Evolutionary conservation across 2,888 invertebrate genomes (phyloP).

Genomic region (Helicoverpa assulta): DNA sequence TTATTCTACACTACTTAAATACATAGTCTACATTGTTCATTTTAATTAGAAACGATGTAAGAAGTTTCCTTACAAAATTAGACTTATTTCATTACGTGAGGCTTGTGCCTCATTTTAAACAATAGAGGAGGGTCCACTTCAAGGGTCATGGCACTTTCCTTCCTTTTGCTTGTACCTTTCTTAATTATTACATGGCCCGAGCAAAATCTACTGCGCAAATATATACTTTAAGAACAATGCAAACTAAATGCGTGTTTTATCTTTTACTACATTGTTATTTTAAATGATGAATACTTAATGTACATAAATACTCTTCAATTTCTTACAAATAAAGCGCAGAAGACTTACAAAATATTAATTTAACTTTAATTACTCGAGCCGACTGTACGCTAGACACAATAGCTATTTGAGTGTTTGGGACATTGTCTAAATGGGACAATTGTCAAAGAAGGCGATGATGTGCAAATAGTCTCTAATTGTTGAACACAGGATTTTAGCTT

Average conservation of each 20-base stretch:
- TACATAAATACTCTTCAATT: background rate
- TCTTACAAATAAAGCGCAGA: constrained; percentile 10
- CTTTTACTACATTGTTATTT: too few species aligned
- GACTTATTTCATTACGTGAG: constrained; percentile 47
- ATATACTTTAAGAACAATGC: constrained; percentile 37
- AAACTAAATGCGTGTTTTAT: background rate
- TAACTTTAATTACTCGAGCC: constrained; percentile 23
- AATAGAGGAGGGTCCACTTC: constrained; percentile 61
- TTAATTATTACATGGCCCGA: constrained; percentile 52
- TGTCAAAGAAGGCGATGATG: constrained; percentile 5
- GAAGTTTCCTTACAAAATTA: constrained; percentile 50
- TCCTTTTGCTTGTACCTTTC: constrained; percentile 49
- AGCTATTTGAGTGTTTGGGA: background rate
- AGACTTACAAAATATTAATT: constrained; percentile 13
- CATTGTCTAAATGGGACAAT: constrained; percentile 26
- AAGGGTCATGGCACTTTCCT: constrained; percentile 41
- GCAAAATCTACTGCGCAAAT: constrained; percentile 43
- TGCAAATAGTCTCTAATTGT: constrained; percentile 37
- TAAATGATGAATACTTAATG: too few species aligned
- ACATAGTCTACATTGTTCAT: constrained; percentile 42
- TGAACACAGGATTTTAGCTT: constrained; percentile 4
- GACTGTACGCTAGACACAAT: constrained; percentile 12
- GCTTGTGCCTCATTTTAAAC: constrained; percentile 55
- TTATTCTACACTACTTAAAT: constrained; percentile 5
- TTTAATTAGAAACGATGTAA: constrained; percentile 46